Percentiles rank a stretch among this genome's conserved stretches.
Conservation (phyloP, 2,888 invertebrate species). For the Augiades crinisus region DNA sequence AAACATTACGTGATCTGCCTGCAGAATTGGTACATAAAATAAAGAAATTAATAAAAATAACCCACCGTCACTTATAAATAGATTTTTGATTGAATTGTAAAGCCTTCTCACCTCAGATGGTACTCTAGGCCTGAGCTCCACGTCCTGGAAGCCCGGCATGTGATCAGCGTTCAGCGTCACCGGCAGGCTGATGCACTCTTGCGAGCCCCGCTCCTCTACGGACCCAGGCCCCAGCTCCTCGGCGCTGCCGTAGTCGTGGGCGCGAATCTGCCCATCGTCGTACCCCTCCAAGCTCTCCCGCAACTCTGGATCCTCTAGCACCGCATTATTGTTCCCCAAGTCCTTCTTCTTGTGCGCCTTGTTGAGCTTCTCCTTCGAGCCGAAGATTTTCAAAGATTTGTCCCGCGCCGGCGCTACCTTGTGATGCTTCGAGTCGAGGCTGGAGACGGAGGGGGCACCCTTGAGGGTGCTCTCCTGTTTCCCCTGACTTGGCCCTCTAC, state of each 20-base stretch:
- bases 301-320: constrained; percentile 72
- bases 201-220: constrained; percentile 68
- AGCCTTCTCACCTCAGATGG: constrained; percentile 64
- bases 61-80: neutral
- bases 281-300: constrained; percentile 59
- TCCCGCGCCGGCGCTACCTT: constrained; percentile 74
- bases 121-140: constrained; percentile 67
- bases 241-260: constrained; percentile 68
- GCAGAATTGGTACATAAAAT: too few relatives aligned
- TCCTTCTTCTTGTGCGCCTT: constrained; percentile 73
- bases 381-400: constrained; percentile 74
- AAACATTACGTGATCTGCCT: too few relatives aligned
- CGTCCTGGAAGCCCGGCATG: constrained; percentile 75
- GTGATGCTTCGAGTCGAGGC: constrained; percentile 83
- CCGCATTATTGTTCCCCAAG: constrained; percentile 73
- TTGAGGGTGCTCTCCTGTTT: constrained; percentile 79
- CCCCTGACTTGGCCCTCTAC: constrained; percentile 88
- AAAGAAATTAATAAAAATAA: too few relatives aligned
- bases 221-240: constrained; percentile 64
- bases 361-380: constrained; percentile 77
- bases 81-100: neutral
- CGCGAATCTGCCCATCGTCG: constrained; percentile 58
- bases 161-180: constrained; percentile 72
- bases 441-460: constrained; percentile 84
- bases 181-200: constrained; percentile 74